A percentile compares a stretch with the other conserved stretches of the same genome.
Conservation (phyloP, 1,140 invertebrate species). For the Cyphomyrmex costatus region DNA sequence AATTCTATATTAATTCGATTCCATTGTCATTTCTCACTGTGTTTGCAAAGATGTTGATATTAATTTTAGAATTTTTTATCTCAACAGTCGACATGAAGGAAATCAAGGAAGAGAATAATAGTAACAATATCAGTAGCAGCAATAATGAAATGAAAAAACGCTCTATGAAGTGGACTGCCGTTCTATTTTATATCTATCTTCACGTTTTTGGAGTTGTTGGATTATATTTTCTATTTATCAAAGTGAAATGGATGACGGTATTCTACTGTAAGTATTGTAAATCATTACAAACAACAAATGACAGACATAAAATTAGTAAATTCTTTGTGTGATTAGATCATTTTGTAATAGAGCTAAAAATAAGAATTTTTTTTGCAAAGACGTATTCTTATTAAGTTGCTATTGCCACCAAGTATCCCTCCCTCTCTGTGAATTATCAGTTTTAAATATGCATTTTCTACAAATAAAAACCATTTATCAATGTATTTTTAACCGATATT, state of each 20-base stretch:
- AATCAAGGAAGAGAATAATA: slow-evolving; percentile 3
- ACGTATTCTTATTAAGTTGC: neutral
- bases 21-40: too few relatives aligned
- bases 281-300: neutral
- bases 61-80: neutral
- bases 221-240: slow-evolving; percentile 87
- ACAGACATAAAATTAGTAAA: neutral
- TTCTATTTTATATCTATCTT: slow-evolving; percentile 90
- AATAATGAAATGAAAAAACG: slow-evolving; percentile 26
- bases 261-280: slow-evolving; percentile 78
- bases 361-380: neutral
- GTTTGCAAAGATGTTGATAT: neutral
- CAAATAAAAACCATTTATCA: neutral
- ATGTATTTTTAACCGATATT: too few relatives aligned
- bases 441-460: neutral
- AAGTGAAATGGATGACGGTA: slow-evolving; percentile 88
- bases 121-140: neutral
- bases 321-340: neutral
- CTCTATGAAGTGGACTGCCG: slow-evolving; percentile 87
- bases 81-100: neutral
- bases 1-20: too few relatives aligned
- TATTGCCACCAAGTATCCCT: neutral
- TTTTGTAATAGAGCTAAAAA: neutral
- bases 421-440: neutral
- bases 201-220: slow-evolving; percentile 89